phyloP scores from a whole-genome alignment of 2,113 vertebrate genomes.

The Eidolon helvum region DNA sequence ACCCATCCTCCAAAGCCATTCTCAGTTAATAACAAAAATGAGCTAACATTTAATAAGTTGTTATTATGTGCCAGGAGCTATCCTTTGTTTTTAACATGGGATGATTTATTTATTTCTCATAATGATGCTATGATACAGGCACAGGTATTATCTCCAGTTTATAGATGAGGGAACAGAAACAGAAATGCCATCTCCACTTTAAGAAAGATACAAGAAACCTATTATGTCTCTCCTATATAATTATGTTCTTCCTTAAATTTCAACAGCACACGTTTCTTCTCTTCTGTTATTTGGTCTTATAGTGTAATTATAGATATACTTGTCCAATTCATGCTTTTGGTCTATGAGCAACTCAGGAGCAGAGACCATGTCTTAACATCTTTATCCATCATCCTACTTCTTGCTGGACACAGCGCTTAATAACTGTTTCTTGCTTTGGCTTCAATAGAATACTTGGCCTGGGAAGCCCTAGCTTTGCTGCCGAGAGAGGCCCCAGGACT shows the following conservation, averaged over 20 bases:
- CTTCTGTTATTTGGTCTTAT: neutral
- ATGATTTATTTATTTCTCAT: neutral
- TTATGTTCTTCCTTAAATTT: neutral
- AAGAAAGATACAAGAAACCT: neutral
- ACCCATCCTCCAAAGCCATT: neutral
- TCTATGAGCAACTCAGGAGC: neutral
- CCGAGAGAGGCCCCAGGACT: neutral
- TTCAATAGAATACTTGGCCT: neutral
- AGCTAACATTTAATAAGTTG: neutral
- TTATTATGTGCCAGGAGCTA: neutral
- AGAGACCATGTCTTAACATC: neutral
- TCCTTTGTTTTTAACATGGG: neutral
- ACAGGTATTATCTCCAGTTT: neutral
- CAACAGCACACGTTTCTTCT: neutral
- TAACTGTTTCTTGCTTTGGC: neutral
- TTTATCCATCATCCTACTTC: neutral
- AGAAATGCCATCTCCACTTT: neutral
- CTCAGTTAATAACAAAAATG: neutral
- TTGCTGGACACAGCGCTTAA: neutral
- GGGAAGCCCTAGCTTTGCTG: neutral
- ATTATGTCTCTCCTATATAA: neutral
- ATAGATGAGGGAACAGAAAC: neutral
- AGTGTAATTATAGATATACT: neutral
- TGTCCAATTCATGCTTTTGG: neutral
- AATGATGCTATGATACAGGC: neutral